Conservation (phyloP, 2,888 invertebrate genomes). For the Spisula solida region DNA sequence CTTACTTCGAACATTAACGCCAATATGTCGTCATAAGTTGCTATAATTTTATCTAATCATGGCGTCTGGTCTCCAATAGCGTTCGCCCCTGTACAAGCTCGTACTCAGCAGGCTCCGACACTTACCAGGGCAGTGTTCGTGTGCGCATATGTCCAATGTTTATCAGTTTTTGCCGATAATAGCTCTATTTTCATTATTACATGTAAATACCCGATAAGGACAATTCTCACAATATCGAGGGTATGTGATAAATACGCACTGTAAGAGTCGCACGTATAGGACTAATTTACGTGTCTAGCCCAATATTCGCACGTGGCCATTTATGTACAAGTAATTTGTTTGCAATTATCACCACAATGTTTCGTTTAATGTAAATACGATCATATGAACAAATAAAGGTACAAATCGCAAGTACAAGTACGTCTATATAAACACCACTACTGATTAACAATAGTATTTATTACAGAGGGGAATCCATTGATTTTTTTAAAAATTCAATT, state of each 20-base stretch:
- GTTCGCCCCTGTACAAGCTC: background rate
- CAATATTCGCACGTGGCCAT: background rate
- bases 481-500: no score
- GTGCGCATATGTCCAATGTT: slow-evolving; percentile 14
- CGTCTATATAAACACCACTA: no score
- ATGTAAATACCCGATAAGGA: slow-evolving; percentile 12
- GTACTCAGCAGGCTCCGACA: background rate
- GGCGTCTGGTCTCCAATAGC: background rate
- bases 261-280: slow-evolving; percentile 34
- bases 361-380: background rate
- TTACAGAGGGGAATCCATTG: no score
- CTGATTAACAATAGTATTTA: no score
- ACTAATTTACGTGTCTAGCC: slow-evolving; percentile 46
- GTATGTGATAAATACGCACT: slow-evolving; percentile 41
- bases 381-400: background rate
- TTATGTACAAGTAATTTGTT: background rate
- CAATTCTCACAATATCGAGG: slow-evolving; percentile 35
- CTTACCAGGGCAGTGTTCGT: background rate
- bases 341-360: background rate
- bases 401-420: no score
- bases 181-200: slow-evolving; percentile 39
- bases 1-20: background rate
- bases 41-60: background rate
- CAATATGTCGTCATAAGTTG: background rate
- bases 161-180: slow-evolving; percentile 35